Evolutionary conservation across 2,113 vertebrate genomes (phyloP).

Genomic region (Tetrax tetrax): DNA sequence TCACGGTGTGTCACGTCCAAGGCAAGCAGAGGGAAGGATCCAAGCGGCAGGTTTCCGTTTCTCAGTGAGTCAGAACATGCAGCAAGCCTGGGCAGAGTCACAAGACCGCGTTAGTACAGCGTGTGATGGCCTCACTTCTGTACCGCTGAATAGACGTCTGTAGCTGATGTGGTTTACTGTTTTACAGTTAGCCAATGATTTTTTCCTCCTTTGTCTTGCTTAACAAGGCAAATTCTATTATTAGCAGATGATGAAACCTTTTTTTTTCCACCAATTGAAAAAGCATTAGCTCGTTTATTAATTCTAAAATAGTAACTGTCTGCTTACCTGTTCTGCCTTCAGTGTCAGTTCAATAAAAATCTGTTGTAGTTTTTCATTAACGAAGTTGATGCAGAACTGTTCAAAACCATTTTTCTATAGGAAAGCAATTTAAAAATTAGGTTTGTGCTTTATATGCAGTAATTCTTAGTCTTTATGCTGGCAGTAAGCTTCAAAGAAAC

Average conservation of each 20-base stretch:
- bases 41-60: conserved; percentile 13
- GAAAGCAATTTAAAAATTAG: conserved; percentile 32
- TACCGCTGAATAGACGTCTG: background rate
- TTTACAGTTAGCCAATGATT: background rate
- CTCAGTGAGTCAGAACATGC: conserved; percentile 46
- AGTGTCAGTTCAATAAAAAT: conserved; percentile 98
- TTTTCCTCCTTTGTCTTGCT: background rate
- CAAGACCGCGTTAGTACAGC: background rate
- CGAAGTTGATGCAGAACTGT: conserved; percentile 99
- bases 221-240: conserved; percentile 32
- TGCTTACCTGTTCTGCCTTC: conserved; percentile 95
- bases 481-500: conserved; percentile 26
- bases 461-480: background rate
- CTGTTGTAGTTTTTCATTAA: conserved; percentile 98
- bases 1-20: background rate
- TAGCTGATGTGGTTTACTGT: background rate
- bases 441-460: background rate
- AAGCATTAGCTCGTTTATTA: background rate
- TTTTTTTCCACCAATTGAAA: background rate
- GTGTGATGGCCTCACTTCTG: background rate
- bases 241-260: conserved; percentile 1
- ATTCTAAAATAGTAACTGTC: background rate
- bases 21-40: background rate
- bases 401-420: conserved; percentile 98
- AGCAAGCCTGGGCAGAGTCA: conserved; percentile 39